Percentiles rank a stretch among this genome's conserved stretches.
Conservation (phyloP, 2,113 vertebrate species). For the Protobothrops mucrosquamatus region DNA sequence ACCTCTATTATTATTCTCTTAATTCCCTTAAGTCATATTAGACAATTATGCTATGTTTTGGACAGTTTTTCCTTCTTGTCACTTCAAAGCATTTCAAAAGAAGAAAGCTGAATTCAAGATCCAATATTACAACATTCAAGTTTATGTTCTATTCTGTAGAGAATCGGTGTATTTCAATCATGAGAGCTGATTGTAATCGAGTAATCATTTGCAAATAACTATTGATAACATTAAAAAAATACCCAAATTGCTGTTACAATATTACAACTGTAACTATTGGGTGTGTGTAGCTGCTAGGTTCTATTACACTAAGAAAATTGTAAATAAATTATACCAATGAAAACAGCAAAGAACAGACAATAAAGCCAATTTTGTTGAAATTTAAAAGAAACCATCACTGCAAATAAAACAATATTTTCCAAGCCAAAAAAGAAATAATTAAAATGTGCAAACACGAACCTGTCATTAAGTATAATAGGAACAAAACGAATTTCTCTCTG, state of each 20-base stretch:
- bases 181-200: not conserved
- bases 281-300: not conserved
- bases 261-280: not conserved
- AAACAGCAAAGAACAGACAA: conserved; percentile 7
- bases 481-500: not conserved
- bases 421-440: conserved; percentile 35
- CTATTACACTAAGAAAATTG: not conserved
- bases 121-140: not conserved
- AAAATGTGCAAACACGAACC: conserved; percentile 29
- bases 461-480: not conserved
- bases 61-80: too few species aligned
- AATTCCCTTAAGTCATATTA: too few species aligned
- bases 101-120: not conserved
- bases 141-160: not conserved
- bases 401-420: conserved; percentile 30
- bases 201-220: not conserved
- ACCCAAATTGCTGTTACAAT: not conserved
- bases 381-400: conserved; percentile 33
- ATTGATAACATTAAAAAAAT: not conserved
- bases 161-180: not conserved
- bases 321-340: not conserved
- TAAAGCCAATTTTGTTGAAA: conserved; percentile 33
- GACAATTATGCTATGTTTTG: too few species aligned
- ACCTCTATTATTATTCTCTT: too few species aligned
- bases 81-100: too few species aligned